phyloP scores from a whole-genome alignment of 2,113 vertebrate genomes.

The Phodopus roborovskii region DNA sequence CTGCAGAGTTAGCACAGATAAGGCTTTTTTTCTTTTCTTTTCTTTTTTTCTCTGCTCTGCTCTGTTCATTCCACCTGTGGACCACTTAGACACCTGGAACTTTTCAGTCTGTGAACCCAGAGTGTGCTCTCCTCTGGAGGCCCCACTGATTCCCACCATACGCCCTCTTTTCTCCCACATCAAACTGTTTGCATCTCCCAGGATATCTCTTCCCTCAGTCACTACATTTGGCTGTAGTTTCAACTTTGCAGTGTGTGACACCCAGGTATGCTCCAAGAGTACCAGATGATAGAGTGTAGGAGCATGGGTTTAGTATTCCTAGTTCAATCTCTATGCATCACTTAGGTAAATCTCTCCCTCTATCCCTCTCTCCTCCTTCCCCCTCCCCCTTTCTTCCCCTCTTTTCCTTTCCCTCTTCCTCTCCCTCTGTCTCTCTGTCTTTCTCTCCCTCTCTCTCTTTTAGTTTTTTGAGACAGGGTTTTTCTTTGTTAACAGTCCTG shows the following conservation, averaged over 20 bases:
- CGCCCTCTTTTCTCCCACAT: neutral
- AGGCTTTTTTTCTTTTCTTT: neutral
- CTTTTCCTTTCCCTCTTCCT: too few relatives aligned
- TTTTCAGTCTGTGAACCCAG: neutral
- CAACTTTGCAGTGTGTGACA: neutral
- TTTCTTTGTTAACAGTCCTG: too few relatives aligned
- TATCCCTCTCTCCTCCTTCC: too few relatives aligned
- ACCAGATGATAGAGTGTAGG: neutral
- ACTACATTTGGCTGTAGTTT: neutral
- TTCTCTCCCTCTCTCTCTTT: too few relatives aligned
- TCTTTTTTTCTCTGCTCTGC: neutral
- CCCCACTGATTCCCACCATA: neutral
- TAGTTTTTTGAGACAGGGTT: too few relatives aligned
- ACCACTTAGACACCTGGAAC: neutral
- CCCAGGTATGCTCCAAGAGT: neutral
- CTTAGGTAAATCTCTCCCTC: neutral
- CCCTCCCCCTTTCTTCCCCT: too few relatives aligned
- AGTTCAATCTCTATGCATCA: neutral
- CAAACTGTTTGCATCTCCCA: neutral
- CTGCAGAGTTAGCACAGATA: neutral
- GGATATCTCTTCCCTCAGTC: neutral
- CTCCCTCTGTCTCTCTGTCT: too few relatives aligned
- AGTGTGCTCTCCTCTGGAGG: neutral
- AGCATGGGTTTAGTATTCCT: neutral
- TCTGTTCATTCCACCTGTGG: neutral